Conservation (phyloP, 2,113 vertebrate genomes). For the Calypte anna region DNA sequence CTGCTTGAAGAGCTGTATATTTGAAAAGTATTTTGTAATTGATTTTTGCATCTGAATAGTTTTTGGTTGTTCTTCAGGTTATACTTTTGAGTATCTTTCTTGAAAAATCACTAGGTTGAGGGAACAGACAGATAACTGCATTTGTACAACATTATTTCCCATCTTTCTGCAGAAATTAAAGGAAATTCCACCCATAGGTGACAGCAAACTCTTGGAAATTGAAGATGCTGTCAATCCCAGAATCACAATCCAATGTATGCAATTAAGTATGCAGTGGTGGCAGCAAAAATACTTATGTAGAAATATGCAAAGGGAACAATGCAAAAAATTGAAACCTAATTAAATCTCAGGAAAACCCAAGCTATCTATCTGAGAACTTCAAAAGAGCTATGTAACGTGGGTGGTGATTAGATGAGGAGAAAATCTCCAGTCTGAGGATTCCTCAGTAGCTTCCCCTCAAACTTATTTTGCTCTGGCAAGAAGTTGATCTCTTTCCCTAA, state of each 20-base stretch:
- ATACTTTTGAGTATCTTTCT: neutral
- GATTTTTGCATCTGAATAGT: neutral
- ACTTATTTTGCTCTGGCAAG: neutral
- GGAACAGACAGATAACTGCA: neutral
- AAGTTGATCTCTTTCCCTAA: neutral
- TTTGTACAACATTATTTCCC: neutral
- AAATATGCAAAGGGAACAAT: neutral
- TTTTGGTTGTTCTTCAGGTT: neutral
- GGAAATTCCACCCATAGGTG: neutral
- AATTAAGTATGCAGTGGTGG: neutral
- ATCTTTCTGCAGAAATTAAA: neutral
- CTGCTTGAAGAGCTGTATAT: neutral
- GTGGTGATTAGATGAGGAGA: neutral
- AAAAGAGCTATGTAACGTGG: accelerated
- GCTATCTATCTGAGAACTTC: neutral
- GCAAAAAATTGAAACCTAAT: neutral
- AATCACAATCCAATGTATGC: neutral
- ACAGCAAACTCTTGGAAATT: conserved; percentile 22
- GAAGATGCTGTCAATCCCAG: neutral
- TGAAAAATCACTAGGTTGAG: neutral
- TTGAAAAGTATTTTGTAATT: neutral
- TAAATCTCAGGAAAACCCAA: neutral
- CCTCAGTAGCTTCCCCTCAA: neutral
- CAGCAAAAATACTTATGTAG: neutral
- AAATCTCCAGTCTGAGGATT: neutral